A percentile compares a stretch with the other conserved stretches of the same genome.
Evolutionary conservation across 2,113 vertebrate species (phyloP).

Genomic region (Ginglymostoma cirratum): DNA sequence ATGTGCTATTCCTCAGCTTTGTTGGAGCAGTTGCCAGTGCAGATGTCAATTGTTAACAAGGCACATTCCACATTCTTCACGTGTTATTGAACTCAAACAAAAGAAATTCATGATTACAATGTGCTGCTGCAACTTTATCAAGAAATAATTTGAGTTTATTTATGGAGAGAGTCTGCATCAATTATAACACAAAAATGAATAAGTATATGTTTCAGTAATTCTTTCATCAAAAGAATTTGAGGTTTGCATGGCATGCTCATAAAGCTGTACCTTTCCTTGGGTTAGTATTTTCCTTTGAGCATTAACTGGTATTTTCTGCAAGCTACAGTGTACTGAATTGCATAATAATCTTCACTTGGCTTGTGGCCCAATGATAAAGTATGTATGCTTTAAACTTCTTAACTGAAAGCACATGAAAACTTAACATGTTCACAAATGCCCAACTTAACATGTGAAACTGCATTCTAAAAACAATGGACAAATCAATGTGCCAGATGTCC

Average conservation of each 20-base stretch:
- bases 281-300: background rate
- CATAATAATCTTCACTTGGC: background rate
- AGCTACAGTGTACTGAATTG: background rate
- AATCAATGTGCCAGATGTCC: background rate
- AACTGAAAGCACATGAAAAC: background rate
- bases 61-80: background rate
- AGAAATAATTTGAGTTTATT: background rate
- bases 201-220: background rate
- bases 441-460: background rate
- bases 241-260: background rate
- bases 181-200: background rate
- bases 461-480: background rate
- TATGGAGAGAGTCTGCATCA: background rate
- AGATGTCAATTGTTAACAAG: slow-evolving; percentile 40
- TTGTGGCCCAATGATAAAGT: background rate
- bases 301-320: background rate
- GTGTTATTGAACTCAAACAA: background rate
- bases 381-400: background rate
- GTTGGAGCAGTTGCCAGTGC: background rate
- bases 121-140: background rate
- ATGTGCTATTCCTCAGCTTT: background rate
- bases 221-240: background rate
- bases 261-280: background rate
- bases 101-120: background rate
- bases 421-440: background rate